Base-by-base conservation (phyloP, 2,797 vertebrate species). In the Mycteria americana region DNA sequence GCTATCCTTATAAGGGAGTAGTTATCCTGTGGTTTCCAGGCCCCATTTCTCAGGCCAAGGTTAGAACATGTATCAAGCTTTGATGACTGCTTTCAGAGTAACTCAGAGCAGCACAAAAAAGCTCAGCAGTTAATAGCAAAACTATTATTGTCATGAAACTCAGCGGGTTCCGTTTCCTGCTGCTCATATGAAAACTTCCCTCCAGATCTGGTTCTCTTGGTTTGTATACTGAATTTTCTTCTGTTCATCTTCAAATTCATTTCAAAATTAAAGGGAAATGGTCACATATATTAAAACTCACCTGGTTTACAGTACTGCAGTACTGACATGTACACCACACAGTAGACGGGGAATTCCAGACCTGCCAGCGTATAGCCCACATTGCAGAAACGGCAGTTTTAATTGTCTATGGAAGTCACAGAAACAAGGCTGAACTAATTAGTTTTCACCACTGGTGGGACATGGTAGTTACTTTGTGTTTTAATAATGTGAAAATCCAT, bases 61-160 rank as follows among this genome's bases (percentile, higher is more conserved):
- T 46, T 83, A 82, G 45, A 91, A 48, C 10, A 16, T 14, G 23
- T 9, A 39, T 69, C 33, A 65, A 15, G 24, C 25, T 82, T 62
- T 74, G 74, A 56, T 53, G 59, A n/a, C 46, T 82, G n/a, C 67
- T 92, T 92, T 91, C 88, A 87, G 63, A 69, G 72, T 43, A 92
- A 75, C 54, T 84, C 76, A 81, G 62, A 73, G 81, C 56, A 89
- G 74, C 25, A 59, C 10, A 43, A 14, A 79, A 91, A 78, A 37
- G 35, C 74, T 85, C 51, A 87, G 51, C 62, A 93, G 57, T 62
- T 83, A 53, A 80, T 6, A 78, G 76, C 85, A 90, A 72, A 90
- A 67, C 57, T 86, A 65, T 76, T 81, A 84, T 54, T 84, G 48
- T 53, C 76, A 30, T 67, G 96, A 95, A 96, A 95, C 88, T 84